Base-by-base conservation (phyloP, 2,888 invertebrate genomes). In the Parnassius glacialis region DNA sequence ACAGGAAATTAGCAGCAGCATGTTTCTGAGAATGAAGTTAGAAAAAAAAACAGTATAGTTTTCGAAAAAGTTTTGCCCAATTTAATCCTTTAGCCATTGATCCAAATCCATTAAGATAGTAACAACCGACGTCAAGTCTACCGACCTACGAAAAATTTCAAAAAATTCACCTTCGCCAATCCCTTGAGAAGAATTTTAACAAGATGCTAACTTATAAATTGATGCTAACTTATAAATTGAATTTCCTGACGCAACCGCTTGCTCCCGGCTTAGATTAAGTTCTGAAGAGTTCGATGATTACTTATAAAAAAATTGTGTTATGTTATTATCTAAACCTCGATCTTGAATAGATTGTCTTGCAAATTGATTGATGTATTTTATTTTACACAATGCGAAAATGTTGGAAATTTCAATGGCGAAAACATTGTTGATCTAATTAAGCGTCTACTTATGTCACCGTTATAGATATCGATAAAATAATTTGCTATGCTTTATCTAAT, bases 221-320 rank as follows among this genome's bases (percentile, higher is more conserved):
- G 85, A 90, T 80, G 84, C 81, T 84, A 90, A 90, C 90, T 90
- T 85, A 83, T 80, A 89, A 90, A 90, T 90, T 90, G 85, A 90
- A 90, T 90, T 90, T 84, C 78, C 74, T 76, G 79, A 79, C 74
- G 80, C 76, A 85, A 85, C 88, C 85, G 85, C 85, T 83, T 85
- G 87, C 81, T 85, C 81, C 78, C 75, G 70, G 70, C 79, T 81
- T 81, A 87, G 85, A 87, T 90, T 88, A 87, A 88, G 80, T 89
- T 88, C 80, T 77, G 74, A 83, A 87, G 87, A 90, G 80, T 89
- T 89, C 75, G 78, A 82, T 83, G 84, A 84, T 84, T 85, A 59
- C 76, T 73, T 77, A 74, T 76, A 72, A 78, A 77, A 76, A 82
- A 87, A 84, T 81, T 80, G 76, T 77, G 80, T 75, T 74, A 72